Percentiles rank a stretch among this genome's conserved stretches.
These are phyloP conservation scores for Montifringilla adamsi DNA, from an alignment of 2,113 vertebrate species.

Conservation along the genomic window DNA sequence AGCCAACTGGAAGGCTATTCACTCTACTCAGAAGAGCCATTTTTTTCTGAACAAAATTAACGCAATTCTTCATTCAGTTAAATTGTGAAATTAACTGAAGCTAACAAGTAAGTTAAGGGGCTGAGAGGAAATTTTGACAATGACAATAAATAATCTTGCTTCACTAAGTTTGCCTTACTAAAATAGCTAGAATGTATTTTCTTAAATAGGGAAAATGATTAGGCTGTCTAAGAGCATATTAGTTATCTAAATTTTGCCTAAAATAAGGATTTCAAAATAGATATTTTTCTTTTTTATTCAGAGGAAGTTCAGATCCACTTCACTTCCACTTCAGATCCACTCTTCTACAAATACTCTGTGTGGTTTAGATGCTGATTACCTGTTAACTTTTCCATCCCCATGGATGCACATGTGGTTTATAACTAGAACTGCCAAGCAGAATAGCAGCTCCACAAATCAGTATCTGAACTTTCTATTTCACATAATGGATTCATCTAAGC, in stretches of 20 bases:
- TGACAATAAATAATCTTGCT: slow-evolving; percentile 1
- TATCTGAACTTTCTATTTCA: not conserved
- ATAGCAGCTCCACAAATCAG: not conserved
- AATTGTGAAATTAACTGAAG: slow-evolving; percentile 36
- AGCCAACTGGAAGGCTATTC: not conserved
- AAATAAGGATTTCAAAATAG: not conserved
- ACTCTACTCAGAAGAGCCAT: not conserved
- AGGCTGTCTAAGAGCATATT: not conserved
- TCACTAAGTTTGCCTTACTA: not conserved
- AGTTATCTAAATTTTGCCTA: not conserved
- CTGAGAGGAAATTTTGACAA: slow-evolving; percentile 24
- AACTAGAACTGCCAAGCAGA: not conserved
- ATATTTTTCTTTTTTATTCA: not conserved
- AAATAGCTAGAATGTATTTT: slow-evolving; percentile 2
- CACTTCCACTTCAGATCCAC: not conserved
- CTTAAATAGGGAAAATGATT: not conserved
- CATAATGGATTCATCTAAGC: not conserved
- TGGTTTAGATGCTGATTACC: not conserved
- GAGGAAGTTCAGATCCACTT: not conserved
- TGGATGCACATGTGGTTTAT: not conserved
- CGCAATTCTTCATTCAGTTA: slow-evolving; percentile 17
- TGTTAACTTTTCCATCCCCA: not conserved
- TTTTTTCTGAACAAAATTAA: slow-evolving; percentile 14
- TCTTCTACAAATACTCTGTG: not conserved
- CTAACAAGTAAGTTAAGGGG: slow-evolving; percentile 16